These are phyloP conservation scores for Leucophenga montana DNA, from an alignment of 2,888 invertebrate genomes.

Conservation along the genomic window DNA sequence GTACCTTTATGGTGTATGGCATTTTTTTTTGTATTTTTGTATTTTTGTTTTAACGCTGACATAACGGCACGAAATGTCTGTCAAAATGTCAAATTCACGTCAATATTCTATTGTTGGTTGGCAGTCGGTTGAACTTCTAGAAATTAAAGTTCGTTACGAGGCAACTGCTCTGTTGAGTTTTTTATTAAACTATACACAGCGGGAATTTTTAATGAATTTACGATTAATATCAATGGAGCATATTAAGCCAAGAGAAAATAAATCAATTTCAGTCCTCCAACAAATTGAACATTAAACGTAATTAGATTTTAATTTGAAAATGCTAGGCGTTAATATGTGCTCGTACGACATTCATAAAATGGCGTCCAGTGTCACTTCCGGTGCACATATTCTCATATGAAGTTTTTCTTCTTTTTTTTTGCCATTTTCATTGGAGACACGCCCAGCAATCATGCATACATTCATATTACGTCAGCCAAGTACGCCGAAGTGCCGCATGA, in stretches of 20 bases:
- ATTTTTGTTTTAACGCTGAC: not conserved
- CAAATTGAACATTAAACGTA: too few relatives aligned
- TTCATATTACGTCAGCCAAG: constrained; percentile 14
- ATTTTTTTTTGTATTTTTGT: too few relatives aligned
- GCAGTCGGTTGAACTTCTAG: not conserved
- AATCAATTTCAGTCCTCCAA: not conserved
- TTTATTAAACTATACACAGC: too few relatives aligned
- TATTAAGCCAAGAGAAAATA: not conserved
- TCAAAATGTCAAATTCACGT: constrained; percentile 40
- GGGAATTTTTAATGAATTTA: not conserved
- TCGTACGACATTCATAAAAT: too few relatives aligned
- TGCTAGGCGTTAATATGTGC: too few relatives aligned
- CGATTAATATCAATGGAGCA: not conserved
- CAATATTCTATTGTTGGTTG: too few relatives aligned
- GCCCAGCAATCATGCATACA: constrained; percentile 11
- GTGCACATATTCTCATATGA: too few relatives aligned
- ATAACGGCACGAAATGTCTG: constrained; percentile 51
- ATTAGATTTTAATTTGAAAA: too few relatives aligned
- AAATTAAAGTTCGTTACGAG: not conserved
- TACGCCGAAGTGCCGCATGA: not conserved
- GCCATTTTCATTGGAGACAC: not conserved
- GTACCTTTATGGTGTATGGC: not conserved
- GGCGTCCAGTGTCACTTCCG: too few relatives aligned
- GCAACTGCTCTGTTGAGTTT: not conserved
- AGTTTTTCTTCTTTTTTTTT: too few relatives aligned